These are phyloP conservation scores for Crotalus viridis DNA, from an alignment of 2,113 vertebrate genomes.

Conservation along the genomic window DNA sequence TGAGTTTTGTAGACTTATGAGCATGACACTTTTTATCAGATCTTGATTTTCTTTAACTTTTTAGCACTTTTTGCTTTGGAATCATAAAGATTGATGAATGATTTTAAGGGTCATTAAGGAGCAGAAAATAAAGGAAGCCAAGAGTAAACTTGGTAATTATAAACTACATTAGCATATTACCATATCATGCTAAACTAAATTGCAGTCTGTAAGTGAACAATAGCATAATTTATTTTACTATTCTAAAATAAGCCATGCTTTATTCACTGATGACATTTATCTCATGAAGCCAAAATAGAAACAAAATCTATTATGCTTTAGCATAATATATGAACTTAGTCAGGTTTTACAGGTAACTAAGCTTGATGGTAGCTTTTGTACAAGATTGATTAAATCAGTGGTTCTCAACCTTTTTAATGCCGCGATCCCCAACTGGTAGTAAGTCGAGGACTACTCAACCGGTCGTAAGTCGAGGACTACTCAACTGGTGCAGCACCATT, in stretches of 20 bases:
- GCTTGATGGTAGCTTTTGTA: conserved; percentile 8
- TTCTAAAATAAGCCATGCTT: neutral
- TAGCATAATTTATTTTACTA: neutral
- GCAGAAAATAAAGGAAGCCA: neutral
- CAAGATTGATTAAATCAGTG: neutral
- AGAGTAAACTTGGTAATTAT: neutral
- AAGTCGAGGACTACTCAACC: no score
- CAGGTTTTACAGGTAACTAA: neutral
- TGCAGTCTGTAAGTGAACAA: neutral
- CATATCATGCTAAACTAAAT: neutral
- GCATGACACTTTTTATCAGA: neutral
- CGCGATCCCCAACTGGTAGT: no score
- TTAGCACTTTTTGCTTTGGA: neutral
- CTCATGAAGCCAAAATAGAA: neutral
- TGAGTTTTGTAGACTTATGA: neutral
- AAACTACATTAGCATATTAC: neutral
- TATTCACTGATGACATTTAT: neutral
- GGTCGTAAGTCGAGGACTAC: no score
- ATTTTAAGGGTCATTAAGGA: neutral
- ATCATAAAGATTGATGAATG: neutral
- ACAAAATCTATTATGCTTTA: neutral
- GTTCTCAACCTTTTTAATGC: no score
- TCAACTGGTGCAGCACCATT: no score
- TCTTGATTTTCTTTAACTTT: neutral
- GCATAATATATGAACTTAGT: neutral